A percentile compares a stretch with the other conserved stretches of the same genome.
These are phyloP conservation scores for human (Homo sapiens) DNA, from an alignment of 2,113 vertebrate genomes.

Conservation along the genomic window DNA sequence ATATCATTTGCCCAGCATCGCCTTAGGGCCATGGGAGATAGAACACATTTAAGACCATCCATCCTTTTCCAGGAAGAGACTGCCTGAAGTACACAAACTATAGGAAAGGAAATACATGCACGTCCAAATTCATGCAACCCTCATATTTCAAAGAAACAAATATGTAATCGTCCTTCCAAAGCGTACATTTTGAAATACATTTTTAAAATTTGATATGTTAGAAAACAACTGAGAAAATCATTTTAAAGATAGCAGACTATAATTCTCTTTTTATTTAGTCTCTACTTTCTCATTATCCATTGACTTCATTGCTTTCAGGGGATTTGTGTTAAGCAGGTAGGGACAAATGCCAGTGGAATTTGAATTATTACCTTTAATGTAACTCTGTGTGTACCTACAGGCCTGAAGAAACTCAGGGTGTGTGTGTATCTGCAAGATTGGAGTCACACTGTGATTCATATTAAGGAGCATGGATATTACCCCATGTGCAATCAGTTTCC, in stretches of 20 bases:
- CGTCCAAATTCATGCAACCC: too few relatives aligned
- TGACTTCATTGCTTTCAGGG: not conserved
- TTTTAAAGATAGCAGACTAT: not conserved
- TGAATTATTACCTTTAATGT: not conserved
- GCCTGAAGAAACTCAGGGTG: not conserved
- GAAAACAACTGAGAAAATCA: not conserved
- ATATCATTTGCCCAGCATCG: not conserved
- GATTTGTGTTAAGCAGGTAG: not conserved
- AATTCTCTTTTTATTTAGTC: not conserved
- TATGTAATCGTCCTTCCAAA: not conserved
- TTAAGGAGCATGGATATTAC: not conserved
- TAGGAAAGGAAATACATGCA: not conserved
- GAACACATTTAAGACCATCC: not conserved
- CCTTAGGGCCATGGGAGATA: not conserved
- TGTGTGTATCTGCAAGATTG: not conserved
- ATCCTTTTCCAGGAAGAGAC: not conserved
- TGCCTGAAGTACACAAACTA: not conserved
- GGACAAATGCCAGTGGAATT: not conserved
- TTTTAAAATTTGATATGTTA: not conserved
- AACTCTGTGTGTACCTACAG: not conserved
- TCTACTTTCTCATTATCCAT: not conserved
- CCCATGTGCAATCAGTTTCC: not conserved
- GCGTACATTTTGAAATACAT: not conserved
- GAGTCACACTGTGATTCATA: not conserved
- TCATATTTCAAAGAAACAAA: not conserved